phyloP scores from a whole-genome alignment of 2,888 invertebrate genomes.

The Tricholauxania praeusta region DNA sequence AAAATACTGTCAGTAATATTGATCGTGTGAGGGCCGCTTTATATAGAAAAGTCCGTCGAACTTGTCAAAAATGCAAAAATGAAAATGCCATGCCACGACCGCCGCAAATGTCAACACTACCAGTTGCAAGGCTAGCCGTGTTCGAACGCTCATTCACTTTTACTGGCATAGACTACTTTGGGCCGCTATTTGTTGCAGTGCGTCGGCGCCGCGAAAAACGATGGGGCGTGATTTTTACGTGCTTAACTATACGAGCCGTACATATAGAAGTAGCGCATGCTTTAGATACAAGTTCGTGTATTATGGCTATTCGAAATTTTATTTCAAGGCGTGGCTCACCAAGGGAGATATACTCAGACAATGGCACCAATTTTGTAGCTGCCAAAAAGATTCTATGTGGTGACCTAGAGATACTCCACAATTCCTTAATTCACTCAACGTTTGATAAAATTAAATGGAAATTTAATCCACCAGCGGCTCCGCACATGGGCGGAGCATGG shows the following conservation, averaged over 20 bases:
- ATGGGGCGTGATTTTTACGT: constrained; percentile 48
- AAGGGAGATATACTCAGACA: constrained; percentile 42
- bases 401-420: constrained; percentile 22
- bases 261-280: constrained; percentile 45
- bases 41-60: constrained; percentile 27
- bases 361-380: constrained; percentile 40
- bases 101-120: constrained; percentile 43
- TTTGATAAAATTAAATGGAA: constrained; percentile 44
- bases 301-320: constrained; percentile 43
- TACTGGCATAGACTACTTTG: constrained; percentile 42
- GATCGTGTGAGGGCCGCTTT: too few relatives aligned
- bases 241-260: constrained; percentile 43
- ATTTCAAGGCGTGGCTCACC: constrained; percentile 42
- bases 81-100: constrained; percentile 31
- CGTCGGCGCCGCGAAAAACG: constrained; percentile 40
- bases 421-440: constrained; percentile 9
- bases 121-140: constrained; percentile 40
- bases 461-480: constrained; percentile 43
- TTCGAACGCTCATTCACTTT: constrained; percentile 42
- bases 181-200: constrained; percentile 34
- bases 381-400: background rate
- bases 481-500: constrained; percentile 45
- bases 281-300: constrained; percentile 43
- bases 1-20: too few relatives aligned
- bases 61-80: constrained; percentile 45